A percentile compares a stretch with the other conserved stretches of the same genome.
Evolutionary conservation across 2,797 vertebrate genomes (phyloP).

Genomic region (Furcifer pardalis): DNA sequence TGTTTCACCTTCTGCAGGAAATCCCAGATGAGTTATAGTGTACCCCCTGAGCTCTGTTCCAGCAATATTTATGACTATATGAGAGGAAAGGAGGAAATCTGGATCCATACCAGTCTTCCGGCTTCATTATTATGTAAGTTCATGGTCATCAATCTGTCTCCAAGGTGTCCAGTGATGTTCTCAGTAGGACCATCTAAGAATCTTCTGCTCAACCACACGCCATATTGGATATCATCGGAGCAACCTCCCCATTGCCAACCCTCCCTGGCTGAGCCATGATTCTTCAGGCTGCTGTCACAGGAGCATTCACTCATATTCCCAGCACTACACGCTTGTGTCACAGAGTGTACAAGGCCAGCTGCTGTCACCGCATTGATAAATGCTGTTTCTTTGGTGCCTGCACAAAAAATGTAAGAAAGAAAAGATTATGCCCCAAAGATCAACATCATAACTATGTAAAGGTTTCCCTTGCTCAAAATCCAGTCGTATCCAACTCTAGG

Average conservation of each 20-base stretch:
- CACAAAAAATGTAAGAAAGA: conserved; percentile 17
- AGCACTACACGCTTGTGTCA: conserved; percentile 91
- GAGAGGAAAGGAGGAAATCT: background rate
- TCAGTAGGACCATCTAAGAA: conserved; percentile 82
- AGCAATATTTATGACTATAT: background rate
- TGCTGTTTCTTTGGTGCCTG: conserved; percentile 93
- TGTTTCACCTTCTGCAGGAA: background rate
- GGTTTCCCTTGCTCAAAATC: too few relatives aligned
- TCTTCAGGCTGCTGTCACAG: conserved; percentile 83
- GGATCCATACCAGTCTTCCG: conserved; percentile 88
- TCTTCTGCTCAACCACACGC: conserved; percentile 90
- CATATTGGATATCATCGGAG: conserved; percentile 91
- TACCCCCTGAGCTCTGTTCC: too few relatives aligned
- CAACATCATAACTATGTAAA: too few relatives aligned
- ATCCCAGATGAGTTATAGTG: background rate
- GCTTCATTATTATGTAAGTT: conserved; percentile 94
- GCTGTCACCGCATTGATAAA: conserved; percentile 91
- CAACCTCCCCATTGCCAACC: conserved; percentile 98
- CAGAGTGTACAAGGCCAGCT: conserved; percentile 89
- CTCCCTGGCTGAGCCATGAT: conserved; percentile 77
- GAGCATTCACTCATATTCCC: conserved; percentile 94
- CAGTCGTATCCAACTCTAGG: too few relatives aligned
- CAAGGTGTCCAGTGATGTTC: conserved; percentile 72
- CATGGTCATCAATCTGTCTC: conserved; percentile 77
- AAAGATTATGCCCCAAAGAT: background rate